phyloP scores from a whole-genome alignment of 2,888 invertebrate species.

The Latrodectus elegans region DNA sequence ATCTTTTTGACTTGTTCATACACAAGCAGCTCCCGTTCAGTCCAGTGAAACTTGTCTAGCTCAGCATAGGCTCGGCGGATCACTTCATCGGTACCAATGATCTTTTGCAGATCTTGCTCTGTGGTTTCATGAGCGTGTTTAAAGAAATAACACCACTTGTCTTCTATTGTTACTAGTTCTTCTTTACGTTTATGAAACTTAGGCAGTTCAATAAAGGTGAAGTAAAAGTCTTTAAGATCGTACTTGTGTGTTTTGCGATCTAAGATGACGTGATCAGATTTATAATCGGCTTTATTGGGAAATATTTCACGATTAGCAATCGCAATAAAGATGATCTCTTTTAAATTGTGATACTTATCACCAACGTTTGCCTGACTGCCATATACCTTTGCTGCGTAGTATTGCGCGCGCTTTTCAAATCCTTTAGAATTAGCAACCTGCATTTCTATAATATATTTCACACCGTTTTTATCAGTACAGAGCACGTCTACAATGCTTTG shows the following conservation, averaged over 20 bases:
- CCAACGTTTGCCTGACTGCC: too few relatives aligned
- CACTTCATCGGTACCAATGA: neutral
- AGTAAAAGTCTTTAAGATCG: neutral
- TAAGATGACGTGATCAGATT: neutral
- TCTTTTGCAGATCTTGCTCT: neutral
- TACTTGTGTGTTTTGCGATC: neutral
- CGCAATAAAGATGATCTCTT: neutral
- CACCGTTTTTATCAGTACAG: too few relatives aligned
- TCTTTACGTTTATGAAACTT: neutral
- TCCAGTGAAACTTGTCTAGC: constrained; percentile 2
- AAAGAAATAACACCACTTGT: constrained; percentile 13
- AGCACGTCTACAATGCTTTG: too few relatives aligned
- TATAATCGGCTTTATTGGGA: neutral
- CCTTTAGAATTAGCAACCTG: too few relatives aligned
- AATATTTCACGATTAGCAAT: neutral
- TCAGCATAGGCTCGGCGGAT: neutral
- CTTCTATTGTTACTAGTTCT: neutral
- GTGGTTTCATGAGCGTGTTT: neutral
- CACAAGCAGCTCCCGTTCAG: neutral
- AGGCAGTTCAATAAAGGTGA: neutral
- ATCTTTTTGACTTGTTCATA: neutral
- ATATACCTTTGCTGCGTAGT: too few relatives aligned
- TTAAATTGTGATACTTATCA: too few relatives aligned
- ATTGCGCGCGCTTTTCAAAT: too few relatives aligned
- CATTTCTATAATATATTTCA: too few relatives aligned